Base-by-base conservation (phyloP, 2,113 vertebrate genomes). In the Mustela nigripes region DNA sequence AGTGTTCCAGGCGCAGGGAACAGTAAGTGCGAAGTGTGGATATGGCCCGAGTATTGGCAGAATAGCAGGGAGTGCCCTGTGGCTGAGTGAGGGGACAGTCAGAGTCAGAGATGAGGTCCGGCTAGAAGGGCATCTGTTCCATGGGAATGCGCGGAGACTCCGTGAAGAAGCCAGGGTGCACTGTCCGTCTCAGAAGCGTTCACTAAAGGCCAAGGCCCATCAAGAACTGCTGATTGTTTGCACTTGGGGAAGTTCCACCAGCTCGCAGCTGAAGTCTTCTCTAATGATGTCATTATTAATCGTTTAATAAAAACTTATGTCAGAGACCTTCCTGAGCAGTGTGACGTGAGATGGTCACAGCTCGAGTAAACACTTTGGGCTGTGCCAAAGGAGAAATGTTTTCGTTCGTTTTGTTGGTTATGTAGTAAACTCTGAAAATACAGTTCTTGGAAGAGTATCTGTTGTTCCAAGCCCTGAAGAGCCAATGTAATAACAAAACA, bases 201-300 rank as follows among this genome's bases (percentile, higher is more conserved):
- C 76, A 24, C 0, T n/a, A 84, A 88, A 83, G 76, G 22, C 39
- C 69, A 89, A 36, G 78, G 58, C 45, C 65, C 71, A 89, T 91
- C 42, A 80, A 81, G 69, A 96, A 71, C 36, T 74, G 28, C 76
- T 24, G 4, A 58, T 63, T 1, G 1, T 83, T 87, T 87, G 69
- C 19, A 50, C 48, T 74, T 96, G 28, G 84, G 86, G 62, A 97
- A 96, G 80, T 96, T 95, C 76, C 87, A 73, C 73, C 90, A 96
- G 63, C 76, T 91, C 91, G 80, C 78, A 89, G 67, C 78, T 97
- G 63, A 94, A 97, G 50, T 98, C 98, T 97, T 97, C 94, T 94
- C 95, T 53, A 81, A 65, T 96, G 96, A 94, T 92, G 91, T 96
- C 97, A 97, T 95, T 96, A 97, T 84, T 96, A 96, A 95, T 97